Evolutionary conservation across 2,888 invertebrate species (phyloP), one percentile per base, ranked within the genome.

Genomic region (Campopleginae sp.): DNA sequence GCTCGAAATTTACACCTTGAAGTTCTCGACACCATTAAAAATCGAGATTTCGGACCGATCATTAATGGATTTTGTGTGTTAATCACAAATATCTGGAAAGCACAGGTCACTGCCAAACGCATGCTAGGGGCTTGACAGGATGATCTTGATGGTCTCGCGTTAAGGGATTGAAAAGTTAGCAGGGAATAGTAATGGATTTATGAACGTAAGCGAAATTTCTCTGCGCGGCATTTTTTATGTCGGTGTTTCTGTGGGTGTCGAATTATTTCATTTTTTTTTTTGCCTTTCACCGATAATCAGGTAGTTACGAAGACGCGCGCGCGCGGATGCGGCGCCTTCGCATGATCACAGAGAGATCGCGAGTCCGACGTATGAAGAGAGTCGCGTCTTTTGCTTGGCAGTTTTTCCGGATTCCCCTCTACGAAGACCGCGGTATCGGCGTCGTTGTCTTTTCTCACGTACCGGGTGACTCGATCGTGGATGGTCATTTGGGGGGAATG

Each of bases 51-150:
- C 42, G 31, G 14, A 7, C 1, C 33, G 44, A 17, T 78, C 46
- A 61, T 70, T 70, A 61, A 79, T 79, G 70, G 38, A 71, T 70
- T 71, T 61, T 42, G 17, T 17, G 23, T 46, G 46, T 68, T 78
- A 19, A 68, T 78, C 31, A 12, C 42, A 14, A 31, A 31, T 77
- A 27, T 58, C 42, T 66, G 7, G 63, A 19, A 19, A 42, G 33
- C 44, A 10, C 48, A 23, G 0, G 23, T 58, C 54, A 58, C 4
- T 58, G 23, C 54, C 14, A 3, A 58, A 58, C 54, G 54, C 38
- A 38, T 38, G 38, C 8, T 23, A 12, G 8, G 23, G 10, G 4
- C 10, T 54, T 23, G 8, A 54, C 54, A 12, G 19, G 8, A 23
- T 23, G 7, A n/a, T n/a, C n/a, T n/a, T n/a, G 8, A 54, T 54